Percentiles rank a stretch among this genome's conserved stretches.
These are phyloP conservation scores for Pharmacophagus antenor DNA, from an alignment of 2,888 invertebrate genomes.

Conservation along the genomic window DNA sequence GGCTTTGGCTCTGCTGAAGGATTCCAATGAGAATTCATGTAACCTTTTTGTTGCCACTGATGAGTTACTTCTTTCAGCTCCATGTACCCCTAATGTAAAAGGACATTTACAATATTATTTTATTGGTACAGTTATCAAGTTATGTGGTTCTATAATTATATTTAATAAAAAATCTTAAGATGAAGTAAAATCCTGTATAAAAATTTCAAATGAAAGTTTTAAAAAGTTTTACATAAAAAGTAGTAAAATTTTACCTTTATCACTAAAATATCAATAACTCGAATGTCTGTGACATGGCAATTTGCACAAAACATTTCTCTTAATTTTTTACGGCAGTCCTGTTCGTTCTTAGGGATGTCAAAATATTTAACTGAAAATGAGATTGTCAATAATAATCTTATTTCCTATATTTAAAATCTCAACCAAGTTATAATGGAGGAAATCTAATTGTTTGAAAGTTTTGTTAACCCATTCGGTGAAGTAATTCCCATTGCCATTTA, in stretches of 20 bases:
- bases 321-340: conserved; percentile 85
- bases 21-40: conserved; percentile 91
- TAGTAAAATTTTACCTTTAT: conserved; percentile 85
- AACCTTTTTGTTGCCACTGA: conserved; percentile 92
- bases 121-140: background rate
- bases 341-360: conserved; percentile 87
- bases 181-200: background rate
- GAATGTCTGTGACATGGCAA: conserved; percentile 87
- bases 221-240: background rate
- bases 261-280: conserved; percentile 93
- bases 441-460: too few relatives aligned
- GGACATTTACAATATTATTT: background rate
- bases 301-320: conserved; percentile 89
- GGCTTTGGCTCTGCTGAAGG: conserved; percentile 90
- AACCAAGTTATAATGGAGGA: too few relatives aligned
- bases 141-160: background rate
- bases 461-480: too few relatives aligned
- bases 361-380: conserved; percentile 85
- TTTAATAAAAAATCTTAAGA: background rate
- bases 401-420: too few relatives aligned
- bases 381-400: background rate
- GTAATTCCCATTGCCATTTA: too few relatives aligned
- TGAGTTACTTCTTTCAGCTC: conserved; percentile 92
- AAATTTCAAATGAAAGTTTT: background rate
- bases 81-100: conserved; percentile 90